Evolutionary conservation across 1,140 invertebrate species (phyloP), one percentile per base, ranked within the genome.

Genomic region (Zaprionus ghesquierei): DNA sequence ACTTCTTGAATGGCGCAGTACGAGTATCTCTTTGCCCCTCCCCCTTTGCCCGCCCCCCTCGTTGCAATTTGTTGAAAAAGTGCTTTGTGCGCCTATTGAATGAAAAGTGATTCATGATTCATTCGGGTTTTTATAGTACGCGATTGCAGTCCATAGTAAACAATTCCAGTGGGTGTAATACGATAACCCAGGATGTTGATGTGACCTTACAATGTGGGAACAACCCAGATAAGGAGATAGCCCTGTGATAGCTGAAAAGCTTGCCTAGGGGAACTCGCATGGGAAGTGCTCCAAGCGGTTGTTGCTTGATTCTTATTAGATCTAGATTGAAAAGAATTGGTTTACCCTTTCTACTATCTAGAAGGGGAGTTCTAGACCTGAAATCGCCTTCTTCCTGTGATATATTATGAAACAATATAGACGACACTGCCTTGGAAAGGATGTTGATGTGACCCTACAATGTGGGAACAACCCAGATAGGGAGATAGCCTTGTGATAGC

Each of bases 101-200:
- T 38, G 15, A 22, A 22, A 63, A 27, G 12, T 65, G 63, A 65
- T 58, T 49, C 63, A 65, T 58, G 13, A 18, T 3, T 29, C 27
- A 18, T 3, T 29, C 27, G 6, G 27, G 6, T 29, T 29, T n/a
- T 15, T 41, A 56, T 27, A 59, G 22, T 55, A 25, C 22, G 18
- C 18, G 20, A 15, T 23, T 22, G 20, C 15, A 38, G 12, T 58
- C 35, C 35, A 38, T 65, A 46, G 62, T 56, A 55, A 65, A 65
- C 51, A 65, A 65, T 2, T 15, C 5, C 15, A 10, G 18, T n/a
- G 38, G 4, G 3, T 33, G 63, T 59, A 58, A 66, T 31, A 8
- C 5, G 63, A 66, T 27, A 59, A 25, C 54, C 18, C 54, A 66
- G 54, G 63, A 66, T 66, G 41, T 66, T 58, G 51, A 56, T 33